Conservation (phyloP, 2,888 invertebrate species). For the Melipona beecheii region DNA sequence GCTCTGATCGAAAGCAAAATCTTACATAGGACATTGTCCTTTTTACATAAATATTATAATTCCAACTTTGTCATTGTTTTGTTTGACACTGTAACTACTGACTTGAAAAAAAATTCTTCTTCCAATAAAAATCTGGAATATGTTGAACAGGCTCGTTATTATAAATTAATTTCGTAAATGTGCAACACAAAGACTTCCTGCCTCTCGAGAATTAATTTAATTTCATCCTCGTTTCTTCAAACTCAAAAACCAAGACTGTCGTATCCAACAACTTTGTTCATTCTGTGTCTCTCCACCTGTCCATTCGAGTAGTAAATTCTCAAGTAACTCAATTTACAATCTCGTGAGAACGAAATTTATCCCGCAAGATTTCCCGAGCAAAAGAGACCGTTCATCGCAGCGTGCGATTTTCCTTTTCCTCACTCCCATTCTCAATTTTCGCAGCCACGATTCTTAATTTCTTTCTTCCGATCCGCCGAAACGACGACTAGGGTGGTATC, state of each 20-base stretch:
- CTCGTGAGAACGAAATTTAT: not conserved
- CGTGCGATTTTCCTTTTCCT: not conserved
- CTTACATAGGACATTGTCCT: not conserved
- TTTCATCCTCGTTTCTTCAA: not conserved
- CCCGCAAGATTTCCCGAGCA: not conserved
- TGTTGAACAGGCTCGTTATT: not conserved
- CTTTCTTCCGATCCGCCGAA: conserved; percentile 11
- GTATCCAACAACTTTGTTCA: not conserved
- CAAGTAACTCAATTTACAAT: not conserved
- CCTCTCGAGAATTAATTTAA: not conserved
- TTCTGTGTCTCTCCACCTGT: too few species aligned
- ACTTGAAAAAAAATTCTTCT: not conserved
- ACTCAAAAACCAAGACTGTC: not conserved
- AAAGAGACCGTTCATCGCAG: not conserved
- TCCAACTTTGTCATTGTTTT: not conserved
- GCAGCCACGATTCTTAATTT: not conserved
- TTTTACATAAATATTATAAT: not conserved
- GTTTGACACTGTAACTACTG: not conserved
- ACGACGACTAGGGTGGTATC: conserved; percentile 34
- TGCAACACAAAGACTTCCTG: not conserved
- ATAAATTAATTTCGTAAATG: not conserved
- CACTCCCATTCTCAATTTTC: not conserved
- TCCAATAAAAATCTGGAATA: not conserved
- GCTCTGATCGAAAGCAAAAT: not conserved
- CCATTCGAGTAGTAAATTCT: not conserved